phyloP scores from a whole-genome alignment of 2,888 invertebrate genomes.

The Himalopsyche japonica region DNA sequence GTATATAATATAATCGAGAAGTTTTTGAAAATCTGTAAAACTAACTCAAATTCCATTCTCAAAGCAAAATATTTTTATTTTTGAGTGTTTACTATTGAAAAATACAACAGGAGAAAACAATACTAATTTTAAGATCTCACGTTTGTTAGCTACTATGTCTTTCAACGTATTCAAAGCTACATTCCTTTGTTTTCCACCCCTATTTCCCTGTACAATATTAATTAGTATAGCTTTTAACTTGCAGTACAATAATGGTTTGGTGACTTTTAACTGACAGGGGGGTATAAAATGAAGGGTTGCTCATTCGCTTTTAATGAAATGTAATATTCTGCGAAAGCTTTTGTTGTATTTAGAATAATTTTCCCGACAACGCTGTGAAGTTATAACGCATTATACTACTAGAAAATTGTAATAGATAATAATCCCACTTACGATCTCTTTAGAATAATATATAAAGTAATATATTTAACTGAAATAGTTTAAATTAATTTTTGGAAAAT shows the following conservation, averaged over 20 bases:
- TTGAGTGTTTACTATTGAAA: too few species aligned
- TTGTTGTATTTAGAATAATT: background rate
- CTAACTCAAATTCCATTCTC: too few species aligned
- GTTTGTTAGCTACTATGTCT: background rate
- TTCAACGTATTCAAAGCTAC: background rate
- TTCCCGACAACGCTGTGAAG: background rate
- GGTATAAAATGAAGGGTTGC: background rate
- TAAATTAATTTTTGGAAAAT: background rate
- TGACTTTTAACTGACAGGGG: background rate
- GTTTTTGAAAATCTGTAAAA: too few species aligned
- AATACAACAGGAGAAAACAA: too few species aligned
- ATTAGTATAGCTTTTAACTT: constrained; percentile 24
- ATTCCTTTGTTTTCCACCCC: background rate
- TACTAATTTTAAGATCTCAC: too few species aligned
- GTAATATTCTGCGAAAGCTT: background rate
- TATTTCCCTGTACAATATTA: constrained; percentile 10
- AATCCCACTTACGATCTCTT: background rate
- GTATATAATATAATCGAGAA: too few species aligned
- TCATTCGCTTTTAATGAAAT: background rate
- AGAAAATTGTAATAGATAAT: background rate
- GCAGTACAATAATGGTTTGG: background rate
- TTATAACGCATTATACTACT: background rate
- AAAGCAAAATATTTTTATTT: too few species aligned
- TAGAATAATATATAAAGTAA: background rate
- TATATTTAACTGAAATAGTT: background rate